These are phyloP conservation scores for Sinocyclocheilus rhinocerous DNA, from an alignment of 2,113 vertebrate species.

Conservation along the genomic window DNA sequence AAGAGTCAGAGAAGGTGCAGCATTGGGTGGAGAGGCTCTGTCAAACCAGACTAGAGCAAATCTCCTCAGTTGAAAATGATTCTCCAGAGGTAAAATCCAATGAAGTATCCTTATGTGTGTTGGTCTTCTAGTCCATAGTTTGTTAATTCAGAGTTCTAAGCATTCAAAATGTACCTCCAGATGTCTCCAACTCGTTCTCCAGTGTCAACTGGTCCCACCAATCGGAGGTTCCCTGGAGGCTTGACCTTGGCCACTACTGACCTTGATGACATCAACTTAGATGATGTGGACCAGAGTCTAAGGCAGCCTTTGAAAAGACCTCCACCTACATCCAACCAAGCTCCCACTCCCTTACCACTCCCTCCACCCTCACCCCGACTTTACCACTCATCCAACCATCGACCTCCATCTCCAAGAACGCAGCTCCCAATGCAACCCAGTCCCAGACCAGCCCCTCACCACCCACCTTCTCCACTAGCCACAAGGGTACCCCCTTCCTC, in stretches of 20 bases:
- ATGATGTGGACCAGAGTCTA: conserved; percentile 81
- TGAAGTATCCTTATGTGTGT: background rate
- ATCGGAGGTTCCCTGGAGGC: conserved; percentile 86
- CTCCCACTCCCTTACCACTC: conserved; percentile 69
- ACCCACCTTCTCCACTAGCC: conserved; percentile 51
- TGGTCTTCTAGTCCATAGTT: background rate
- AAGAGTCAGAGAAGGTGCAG: conserved; percentile 96
- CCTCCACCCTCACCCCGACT: conserved; percentile 72
- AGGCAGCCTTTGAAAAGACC: conserved; percentile 80
- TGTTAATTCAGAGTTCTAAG: conserved; percentile 26
- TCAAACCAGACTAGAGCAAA: conserved; percentile 96
- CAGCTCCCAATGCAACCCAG: conserved; percentile 43
- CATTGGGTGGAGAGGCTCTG: conserved; percentile 98
- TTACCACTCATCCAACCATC: conserved; percentile 66
- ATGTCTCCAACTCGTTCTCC: conserved; percentile 73
- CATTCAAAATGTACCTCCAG: conserved; percentile 61
- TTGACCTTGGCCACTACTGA: conserved; percentile 95
- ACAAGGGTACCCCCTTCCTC: conserved; percentile 56
- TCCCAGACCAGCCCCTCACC: conserved; percentile 48
- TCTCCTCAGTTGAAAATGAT: conserved; percentile 95
- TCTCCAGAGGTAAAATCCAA: conserved; percentile 86
- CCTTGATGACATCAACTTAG: conserved; percentile 90
- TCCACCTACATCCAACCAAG: conserved; percentile 59
- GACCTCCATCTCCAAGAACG: conserved; percentile 51
- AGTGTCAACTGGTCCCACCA: conserved; percentile 71